phyloP scores from a whole-genome alignment of 2,113 vertebrate species.

The Hemiscyllium ocellatum region DNA sequence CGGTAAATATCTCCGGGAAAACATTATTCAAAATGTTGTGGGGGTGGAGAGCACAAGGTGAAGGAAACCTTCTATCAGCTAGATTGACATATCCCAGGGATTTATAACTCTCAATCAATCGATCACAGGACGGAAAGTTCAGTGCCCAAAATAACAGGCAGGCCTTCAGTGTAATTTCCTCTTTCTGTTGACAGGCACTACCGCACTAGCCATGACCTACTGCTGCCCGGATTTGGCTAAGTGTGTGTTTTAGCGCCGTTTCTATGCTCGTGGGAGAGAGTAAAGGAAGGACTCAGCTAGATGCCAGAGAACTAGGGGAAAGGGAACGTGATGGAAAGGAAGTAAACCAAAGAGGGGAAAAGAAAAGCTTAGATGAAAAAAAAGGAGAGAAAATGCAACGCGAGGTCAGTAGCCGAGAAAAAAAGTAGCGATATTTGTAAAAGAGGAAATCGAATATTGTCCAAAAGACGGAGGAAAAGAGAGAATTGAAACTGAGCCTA shows the following conservation, averaged over 20 bases:
- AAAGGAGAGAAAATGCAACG: background rate
- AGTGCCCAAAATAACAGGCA: background rate
- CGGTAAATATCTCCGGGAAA: background rate
- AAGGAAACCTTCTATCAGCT: background rate
- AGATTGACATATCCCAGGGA: background rate
- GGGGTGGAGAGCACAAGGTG: background rate
- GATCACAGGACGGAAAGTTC: background rate
- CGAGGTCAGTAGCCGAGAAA: background rate
- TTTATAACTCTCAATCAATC: background rate
- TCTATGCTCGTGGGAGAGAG: background rate
- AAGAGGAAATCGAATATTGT: background rate
- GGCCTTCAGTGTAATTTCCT: background rate
- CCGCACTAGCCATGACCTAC: no score
- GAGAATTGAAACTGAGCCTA: constrained; percentile 48
- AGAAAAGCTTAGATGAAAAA: background rate
- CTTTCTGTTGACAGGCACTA: background rate
- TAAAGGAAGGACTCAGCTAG: background rate
- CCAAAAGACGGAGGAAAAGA: background rate
- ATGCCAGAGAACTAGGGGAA: background rate
- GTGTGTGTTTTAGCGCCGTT: background rate
- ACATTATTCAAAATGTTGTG: background rate
- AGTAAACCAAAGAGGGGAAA: background rate
- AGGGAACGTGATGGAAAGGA: background rate
- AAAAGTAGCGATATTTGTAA: background rate
- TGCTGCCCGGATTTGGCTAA: background rate